Base-by-base conservation (phyloP, 2,113 vertebrate species). In the Phaetusa simplex region DNA sequence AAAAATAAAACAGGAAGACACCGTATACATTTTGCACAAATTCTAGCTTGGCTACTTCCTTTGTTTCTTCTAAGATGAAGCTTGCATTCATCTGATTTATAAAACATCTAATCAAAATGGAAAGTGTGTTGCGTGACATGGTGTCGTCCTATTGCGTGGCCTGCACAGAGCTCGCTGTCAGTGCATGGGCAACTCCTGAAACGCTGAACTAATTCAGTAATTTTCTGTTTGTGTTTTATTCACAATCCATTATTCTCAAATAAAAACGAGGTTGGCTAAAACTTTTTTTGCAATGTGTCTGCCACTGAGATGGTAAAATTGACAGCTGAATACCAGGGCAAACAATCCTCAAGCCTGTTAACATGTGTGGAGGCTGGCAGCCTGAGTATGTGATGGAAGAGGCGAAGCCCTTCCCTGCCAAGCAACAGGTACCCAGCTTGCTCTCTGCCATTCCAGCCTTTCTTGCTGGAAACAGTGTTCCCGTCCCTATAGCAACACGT, bases 101-200 rank as follows among this genome's bases (percentile, higher is more conserved):
- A 74, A 66, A 77, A 52, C 8, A 26, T 11, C 50, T 67, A 82
- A 52, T 58, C 22, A 67, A 81, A 86, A 74, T 3, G 1, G 58
- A 86, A 92, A 52, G 23, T 32, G 40, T 45, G 11, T 49, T 58
- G 45, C 32, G 9, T n/a, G 71, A 53, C 8, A 7, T 3, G 20
- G 17, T 32, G 14, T 1, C 26, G 32, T 87, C n/a, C 56, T 32
- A 10, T 30, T 8, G 14, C 0, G 0, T 34, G 19, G 21, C 42
- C 66, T 66, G 58, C 45, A 66, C 38, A 80, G 65, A 79, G 30
- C 40, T 86, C 5, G 0, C 29, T 92, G 66, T 36, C 49, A 50
- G 29, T 40, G 27, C 18, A 2, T 1, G 12, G 20, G 55, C n/a
- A 49, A n/a, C n/a, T 61, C 34, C 52, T 2, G 3, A 69, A 94